Percentiles rank a stretch among this genome's conserved stretches.
Conservation (phyloP, 2,888 invertebrate genomes). For the Chymomyza caudatula region DNA sequence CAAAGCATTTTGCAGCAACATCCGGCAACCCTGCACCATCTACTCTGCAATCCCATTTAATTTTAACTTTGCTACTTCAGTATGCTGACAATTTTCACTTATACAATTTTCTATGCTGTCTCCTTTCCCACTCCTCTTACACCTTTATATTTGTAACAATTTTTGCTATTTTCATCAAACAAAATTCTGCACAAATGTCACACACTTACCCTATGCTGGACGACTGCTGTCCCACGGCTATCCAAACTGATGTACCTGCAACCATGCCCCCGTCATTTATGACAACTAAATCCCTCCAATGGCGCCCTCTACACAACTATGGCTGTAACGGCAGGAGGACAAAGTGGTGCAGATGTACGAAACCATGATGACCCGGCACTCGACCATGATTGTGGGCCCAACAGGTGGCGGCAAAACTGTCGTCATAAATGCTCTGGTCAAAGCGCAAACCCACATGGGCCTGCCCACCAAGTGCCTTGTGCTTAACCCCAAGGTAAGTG, state of each 20-base stretch:
- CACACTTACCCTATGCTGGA: slow-evolving; percentile 22
- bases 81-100: slow-evolving; percentile 55
- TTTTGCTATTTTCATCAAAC: slow-evolving; percentile 63
- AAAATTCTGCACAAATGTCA: slow-evolving; percentile 66
- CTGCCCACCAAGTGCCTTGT: slow-evolving; percentile 88
- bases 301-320: background rate
- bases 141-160: slow-evolving; percentile 24
- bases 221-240: background rate
- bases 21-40: background rate
- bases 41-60: slow-evolving; percentile 44
- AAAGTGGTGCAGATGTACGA: slow-evolving; percentile 95
- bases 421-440: slow-evolving; percentile 87
- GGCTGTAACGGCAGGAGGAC: slow-evolving; percentile 82
- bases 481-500: slow-evolving; percentile 88
- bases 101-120: slow-evolving; percentile 51
- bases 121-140: slow-evolving; percentile 6
- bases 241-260: slow-evolving; percentile 12
- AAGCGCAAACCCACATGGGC: slow-evolving; percentile 87
- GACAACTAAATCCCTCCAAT: slow-evolving; percentile 62
- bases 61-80: slow-evolving; percentile 52
- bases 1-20: slow-evolving; percentile 52
- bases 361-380: slow-evolving; percentile 96
- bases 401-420: slow-evolving; percentile 96
- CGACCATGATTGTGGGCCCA: slow-evolving; percentile 94
- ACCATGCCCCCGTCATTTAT: slow-evolving; percentile 52